These are phyloP conservation scores for Idaea straminata DNA, from an alignment of 2,888 invertebrate genomes.

Conservation along the genomic window DNA sequence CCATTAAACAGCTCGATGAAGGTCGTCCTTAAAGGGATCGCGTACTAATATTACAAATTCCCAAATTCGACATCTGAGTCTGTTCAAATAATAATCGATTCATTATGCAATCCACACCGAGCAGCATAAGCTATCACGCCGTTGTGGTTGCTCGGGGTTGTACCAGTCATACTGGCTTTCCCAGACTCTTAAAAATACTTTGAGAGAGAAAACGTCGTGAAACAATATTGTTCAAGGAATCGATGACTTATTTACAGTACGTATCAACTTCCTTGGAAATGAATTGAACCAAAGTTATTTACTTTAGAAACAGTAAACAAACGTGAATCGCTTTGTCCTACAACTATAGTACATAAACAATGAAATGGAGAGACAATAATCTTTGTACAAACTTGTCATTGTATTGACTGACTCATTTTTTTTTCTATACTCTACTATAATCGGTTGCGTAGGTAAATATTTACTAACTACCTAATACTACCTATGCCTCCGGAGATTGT, in stretches of 20 bases:
- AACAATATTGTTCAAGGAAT: not conserved
- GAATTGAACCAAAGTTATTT: not conserved
- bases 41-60: no score
- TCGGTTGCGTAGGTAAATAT: no score
- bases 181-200: not conserved
- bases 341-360: not conserved
- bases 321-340: not conserved
- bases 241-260: not conserved
- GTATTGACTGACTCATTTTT: not conserved
- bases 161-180: not conserved
- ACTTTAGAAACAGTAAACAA: not conserved
- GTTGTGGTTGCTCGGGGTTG: no score
- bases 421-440: no score
- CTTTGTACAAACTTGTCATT: not conserved
- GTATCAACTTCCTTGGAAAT: not conserved
- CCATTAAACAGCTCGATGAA: no score
- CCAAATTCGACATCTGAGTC: no score
- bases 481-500: no score
- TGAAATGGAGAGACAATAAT: not conserved
- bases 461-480: no score
- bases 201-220: not conserved
- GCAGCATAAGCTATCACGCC: no score
- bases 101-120: no score
- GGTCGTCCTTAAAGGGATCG: no score
- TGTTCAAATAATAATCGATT: no score